Evolutionary conservation across 1,140 invertebrate genomes (phyloP), one percentile per base, ranked within the genome.

Genomic region (Euura lappo): DNA sequence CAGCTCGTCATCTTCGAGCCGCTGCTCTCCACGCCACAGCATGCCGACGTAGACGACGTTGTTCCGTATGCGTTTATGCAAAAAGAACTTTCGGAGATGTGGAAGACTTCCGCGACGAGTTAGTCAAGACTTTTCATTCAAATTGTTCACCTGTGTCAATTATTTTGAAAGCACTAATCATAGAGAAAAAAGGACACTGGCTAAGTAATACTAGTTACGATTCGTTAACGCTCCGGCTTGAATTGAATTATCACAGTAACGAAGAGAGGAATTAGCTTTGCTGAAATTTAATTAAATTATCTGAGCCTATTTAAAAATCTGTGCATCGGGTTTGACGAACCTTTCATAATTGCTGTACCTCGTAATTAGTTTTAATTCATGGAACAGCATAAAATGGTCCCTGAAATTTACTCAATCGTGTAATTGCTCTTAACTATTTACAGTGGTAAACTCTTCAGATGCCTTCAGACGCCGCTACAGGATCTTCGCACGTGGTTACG

Each of bases 21-120:
- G 84, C 84, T 6, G 86, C 85, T 1, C 46, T 87, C 6, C 86
- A 87, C 71, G 86, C 86, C 6, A 87, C 85, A 0, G 80, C 83
- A n/a, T 88, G 86, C 51, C 80, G 85, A 7, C 81, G 85, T 46
- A 81, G 90, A 44, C 85, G 90, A 73, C 89, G 91, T 72, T 92
- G 91, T 75, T 91, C 90, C 2, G 88, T 92, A 60, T 92, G 91
- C 77, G 81, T 89, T 0, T 92, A 92, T 72, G 90, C 91, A 0
- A 89, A 87, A 76, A 85, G 89, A n/a, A 90, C 90, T 1, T 92
- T 92, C 75, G 87, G 89, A 45, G 89, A 91, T 73, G 88, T 90
- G 69, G 85, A 88, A 4, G 85, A 85, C 43, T 85, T 84, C 70
- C 86, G 85, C 70, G 84, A 89, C 72, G 87, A 89, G 89, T 90